phyloP scores from a whole-genome alignment of 2,888 invertebrate genomes.

The Oscheius sp. region DNA sequence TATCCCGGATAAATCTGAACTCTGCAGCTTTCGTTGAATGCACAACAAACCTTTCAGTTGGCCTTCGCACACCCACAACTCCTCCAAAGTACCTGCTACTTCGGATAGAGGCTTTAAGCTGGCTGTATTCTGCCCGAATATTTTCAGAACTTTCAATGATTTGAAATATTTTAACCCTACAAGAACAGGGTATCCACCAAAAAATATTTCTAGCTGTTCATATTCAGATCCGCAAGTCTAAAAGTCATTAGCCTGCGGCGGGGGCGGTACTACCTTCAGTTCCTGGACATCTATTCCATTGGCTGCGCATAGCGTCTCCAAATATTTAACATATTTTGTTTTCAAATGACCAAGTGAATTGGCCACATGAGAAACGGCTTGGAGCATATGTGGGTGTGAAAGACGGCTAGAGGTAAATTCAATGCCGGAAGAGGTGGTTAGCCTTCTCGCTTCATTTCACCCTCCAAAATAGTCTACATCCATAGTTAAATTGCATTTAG shows the following conservation, averaged over 20 bases:
- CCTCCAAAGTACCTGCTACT: constrained; percentile 63
- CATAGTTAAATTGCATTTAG: too few species aligned
- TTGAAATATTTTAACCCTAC: constrained; percentile 66
- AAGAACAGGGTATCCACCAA: constrained; percentile 65
- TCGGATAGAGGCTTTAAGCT: constrained; percentile 63
- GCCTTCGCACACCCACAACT: constrained; percentile 69
- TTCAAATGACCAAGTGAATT: constrained; percentile 59
- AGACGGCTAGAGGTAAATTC: not conserved
- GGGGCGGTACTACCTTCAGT: constrained; percentile 46
- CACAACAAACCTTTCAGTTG: constrained; percentile 41
- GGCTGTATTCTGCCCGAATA: constrained; percentile 60
- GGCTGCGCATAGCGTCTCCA: constrained; percentile 64
- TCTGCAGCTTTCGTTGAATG: not conserved
- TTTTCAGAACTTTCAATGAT: constrained; percentile 48
- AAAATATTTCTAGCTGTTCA: constrained; percentile 62
- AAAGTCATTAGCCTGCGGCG: constrained; percentile 20
- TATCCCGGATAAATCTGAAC: constrained; percentile 60
- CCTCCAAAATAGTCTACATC: too few species aligned
- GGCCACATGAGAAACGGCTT: constrained; percentile 49
- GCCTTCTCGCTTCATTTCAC: not conserved
- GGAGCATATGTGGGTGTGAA: constrained; percentile 4
- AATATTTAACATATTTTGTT: constrained; percentile 65
- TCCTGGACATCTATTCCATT: constrained; percentile 67
- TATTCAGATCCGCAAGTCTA: constrained; percentile 57
- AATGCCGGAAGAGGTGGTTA: not conserved